These are phyloP conservation scores for Hemicordylus capensis DNA, from an alignment of 2,113 vertebrate genomes.

Conservation along the genomic window DNA sequence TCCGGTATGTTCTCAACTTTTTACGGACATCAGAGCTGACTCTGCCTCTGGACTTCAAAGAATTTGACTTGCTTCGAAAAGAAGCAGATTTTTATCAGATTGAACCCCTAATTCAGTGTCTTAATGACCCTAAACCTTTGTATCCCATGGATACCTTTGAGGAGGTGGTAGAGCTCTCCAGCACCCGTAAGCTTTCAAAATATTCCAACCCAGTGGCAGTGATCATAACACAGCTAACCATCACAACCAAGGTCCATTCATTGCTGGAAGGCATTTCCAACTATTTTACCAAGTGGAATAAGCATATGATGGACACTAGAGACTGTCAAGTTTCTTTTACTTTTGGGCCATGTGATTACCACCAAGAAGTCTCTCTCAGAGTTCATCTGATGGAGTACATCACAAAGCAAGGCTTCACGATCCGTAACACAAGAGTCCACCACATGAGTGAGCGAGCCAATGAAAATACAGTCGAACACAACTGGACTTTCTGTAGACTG, in stretches of 20 bases:
- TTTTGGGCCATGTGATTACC: constrained; percentile 97
- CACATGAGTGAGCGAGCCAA: constrained; percentile 99
- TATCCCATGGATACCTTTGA: constrained; percentile 96
- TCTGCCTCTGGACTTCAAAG: constrained; percentile 87
- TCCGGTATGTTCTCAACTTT: constrained; percentile 89
- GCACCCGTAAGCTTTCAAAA: constrained; percentile 96
- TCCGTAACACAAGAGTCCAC: constrained; percentile 95
- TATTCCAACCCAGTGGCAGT: constrained; percentile 98
- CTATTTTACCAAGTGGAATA: constrained; percentile 98
- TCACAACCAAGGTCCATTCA: constrained; percentile 94
- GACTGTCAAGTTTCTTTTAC: constrained; percentile 99
- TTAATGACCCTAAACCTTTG: constrained; percentile 94
- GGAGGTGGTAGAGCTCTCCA: constrained; percentile 96
- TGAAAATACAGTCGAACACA: constrained; percentile 98
- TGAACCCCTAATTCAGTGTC: constrained; percentile 89
- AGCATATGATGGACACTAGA: constrained; percentile 99
- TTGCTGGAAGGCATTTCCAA: constrained; percentile 95
- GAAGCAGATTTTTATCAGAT: constrained; percentile 92
- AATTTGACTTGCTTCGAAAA: constrained; percentile 86
- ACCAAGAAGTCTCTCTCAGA: constrained; percentile 95
- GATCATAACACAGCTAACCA: constrained; percentile 96
- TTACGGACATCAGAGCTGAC: constrained; percentile 88
- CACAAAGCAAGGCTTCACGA: constrained; percentile 96
- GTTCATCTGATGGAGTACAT: constrained; percentile 99
- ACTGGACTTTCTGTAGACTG: constrained; percentile 97